Percentiles rank a stretch among this genome's conserved stretches.
phyloP scores from a whole-genome alignment of 2,797 vertebrate genomes.

The Rhinogobio ventralis region DNA sequence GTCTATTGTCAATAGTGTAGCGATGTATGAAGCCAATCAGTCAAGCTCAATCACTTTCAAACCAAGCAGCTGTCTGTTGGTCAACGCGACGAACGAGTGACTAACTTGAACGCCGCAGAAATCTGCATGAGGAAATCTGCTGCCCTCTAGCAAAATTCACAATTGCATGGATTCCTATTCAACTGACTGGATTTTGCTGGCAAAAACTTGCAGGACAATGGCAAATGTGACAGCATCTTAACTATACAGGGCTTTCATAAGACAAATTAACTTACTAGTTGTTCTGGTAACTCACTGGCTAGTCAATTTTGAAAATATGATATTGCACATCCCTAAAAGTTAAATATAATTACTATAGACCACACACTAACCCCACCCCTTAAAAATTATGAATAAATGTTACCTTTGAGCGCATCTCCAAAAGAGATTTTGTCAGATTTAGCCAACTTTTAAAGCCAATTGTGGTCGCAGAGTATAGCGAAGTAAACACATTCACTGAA shows the following conservation, averaged over 20 bases:
- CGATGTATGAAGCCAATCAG: not conserved
- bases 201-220: not conserved
- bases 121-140: too few species aligned
- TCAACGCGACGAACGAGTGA: not conserved
- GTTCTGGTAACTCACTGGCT: not conserved
- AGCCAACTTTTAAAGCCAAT: not conserved
- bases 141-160: too few species aligned
- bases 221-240: not conserved
- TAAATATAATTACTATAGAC: not conserved
- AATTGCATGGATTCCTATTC: not conserved
- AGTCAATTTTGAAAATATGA: not conserved
- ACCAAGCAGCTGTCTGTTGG: not conserved
- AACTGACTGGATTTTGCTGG: not conserved
- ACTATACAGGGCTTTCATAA: not conserved
- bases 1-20: not conserved
- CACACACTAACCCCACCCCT: not conserved
- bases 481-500: conserved; percentile 1
- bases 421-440: not conserved
- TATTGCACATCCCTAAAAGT: not conserved
- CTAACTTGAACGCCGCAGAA: too few species aligned
- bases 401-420: conserved; percentile 14
- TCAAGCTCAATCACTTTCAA: not conserved
- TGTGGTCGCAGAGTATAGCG: not conserved
- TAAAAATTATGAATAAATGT: not conserved
- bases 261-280: not conserved